Evolutionary conservation across 1,140 invertebrate genomes (phyloP).

Genomic region (Tetramorium simillimum): DNA sequence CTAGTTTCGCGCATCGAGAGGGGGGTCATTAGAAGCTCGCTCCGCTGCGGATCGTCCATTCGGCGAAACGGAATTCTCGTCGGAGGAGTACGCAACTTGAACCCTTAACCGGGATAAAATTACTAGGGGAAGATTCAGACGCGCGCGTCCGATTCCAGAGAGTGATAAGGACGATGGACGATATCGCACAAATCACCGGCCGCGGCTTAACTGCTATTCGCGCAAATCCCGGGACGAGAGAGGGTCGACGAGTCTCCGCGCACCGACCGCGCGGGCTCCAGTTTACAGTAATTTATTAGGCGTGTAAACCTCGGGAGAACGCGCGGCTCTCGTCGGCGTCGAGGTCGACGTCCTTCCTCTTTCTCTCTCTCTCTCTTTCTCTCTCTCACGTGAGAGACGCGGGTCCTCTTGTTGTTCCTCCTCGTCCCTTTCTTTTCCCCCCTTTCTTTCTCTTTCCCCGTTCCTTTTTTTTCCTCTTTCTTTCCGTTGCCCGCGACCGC

Average conservation of each 20-base stretch:
- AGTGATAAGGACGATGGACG: constrained; percentile 79
- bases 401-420: constrained; percentile 24
- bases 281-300: constrained; percentile 83
- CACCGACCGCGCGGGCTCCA: constrained; percentile 71
- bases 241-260: constrained; percentile 40
- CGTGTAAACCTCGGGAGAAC: constrained; percentile 76
- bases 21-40: neutral
- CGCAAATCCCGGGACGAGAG: constrained; percentile 57
- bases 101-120: constrained; percentile 82
- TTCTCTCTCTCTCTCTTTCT: too few species aligned
- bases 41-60: constrained; percentile 31
- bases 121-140: constrained; percentile 77
- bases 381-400: constrained; percentile 51
- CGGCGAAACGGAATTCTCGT: constrained; percentile 75
- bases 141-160: constrained; percentile 79
- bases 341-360: constrained; percentile 76
- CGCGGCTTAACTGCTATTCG: constrained; percentile 78
- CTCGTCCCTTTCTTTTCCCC: neutral
- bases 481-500: neutral
- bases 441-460: too few species aligned
- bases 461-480: neutral
- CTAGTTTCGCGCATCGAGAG: constrained; percentile 27
- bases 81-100: constrained; percentile 71
- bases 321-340: constrained; percentile 15
- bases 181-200: constrained; percentile 82